These are phyloP conservation scores for Scaptomyza reducta DNA, from an alignment of 2,888 invertebrate genomes.

Conservation along the genomic window DNA sequence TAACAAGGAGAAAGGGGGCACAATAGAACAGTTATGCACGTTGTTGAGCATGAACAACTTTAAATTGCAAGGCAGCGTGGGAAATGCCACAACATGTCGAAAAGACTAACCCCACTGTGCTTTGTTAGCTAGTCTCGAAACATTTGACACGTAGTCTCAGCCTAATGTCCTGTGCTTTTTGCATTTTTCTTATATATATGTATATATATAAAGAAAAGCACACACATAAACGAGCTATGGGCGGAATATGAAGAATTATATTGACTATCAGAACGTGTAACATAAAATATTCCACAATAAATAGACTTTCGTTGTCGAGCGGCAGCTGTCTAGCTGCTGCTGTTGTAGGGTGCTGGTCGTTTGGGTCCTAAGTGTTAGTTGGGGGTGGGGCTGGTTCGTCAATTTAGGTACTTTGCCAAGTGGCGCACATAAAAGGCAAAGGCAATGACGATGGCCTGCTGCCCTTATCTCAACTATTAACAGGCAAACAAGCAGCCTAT, in stretches of 20 bases:
- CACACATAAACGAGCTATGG: constrained; percentile 10
- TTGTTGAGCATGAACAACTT: constrained; percentile 57
- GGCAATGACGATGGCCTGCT: constrained; percentile 28
- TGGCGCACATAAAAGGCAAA: constrained; percentile 68
- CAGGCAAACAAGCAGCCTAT: constrained; percentile 56
- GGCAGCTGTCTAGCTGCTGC: constrained; percentile 39
- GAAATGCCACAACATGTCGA: constrained; percentile 64
- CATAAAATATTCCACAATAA: constrained; percentile 79
- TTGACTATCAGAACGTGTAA: constrained; percentile 78
- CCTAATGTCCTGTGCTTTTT: constrained; percentile 33
- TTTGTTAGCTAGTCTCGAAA: neutral
- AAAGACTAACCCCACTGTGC: neutral
- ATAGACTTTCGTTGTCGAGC: constrained; percentile 69
- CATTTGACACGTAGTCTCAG: constrained; percentile 1
- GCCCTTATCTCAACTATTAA: constrained; percentile 71
- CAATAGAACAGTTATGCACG: constrained; percentile 6
- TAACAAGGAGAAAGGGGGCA: neutral
- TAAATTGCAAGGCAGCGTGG: constrained; percentile 63
- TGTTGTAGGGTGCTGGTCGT: neutral
- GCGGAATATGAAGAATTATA: constrained; percentile 65
- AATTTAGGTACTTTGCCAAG: constrained; percentile 58
- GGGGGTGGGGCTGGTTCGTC: neutral
- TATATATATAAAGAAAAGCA: neutral
- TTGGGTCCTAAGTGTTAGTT: constrained; percentile 11
- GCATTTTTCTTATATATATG: neutral